A percentile compares a stretch with the other conserved stretches of the same genome.
phyloP scores from a whole-genome alignment of 2,797 vertebrate genomes.

The Malurus splendens region DNA sequence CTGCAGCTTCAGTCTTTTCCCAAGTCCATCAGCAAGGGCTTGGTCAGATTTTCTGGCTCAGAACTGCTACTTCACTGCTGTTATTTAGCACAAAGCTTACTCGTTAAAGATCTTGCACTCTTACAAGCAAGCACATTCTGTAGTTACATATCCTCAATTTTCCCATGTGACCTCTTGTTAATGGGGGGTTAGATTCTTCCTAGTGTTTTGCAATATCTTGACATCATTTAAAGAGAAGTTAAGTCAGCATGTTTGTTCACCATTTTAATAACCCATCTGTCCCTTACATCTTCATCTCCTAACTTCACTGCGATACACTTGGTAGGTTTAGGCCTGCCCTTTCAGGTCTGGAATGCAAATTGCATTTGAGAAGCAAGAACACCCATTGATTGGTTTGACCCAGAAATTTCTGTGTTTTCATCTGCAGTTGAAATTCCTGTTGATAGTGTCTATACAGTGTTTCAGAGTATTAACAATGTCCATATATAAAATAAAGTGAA shows the following conservation, averaged over 20 bases:
- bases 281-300: not conserved
- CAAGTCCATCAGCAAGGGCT: not conserved
- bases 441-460: not conserved
- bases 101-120: not conserved
- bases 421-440: not conserved
- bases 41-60: not conserved
- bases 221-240: not conserved
- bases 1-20: not conserved
- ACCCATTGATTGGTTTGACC: not conserved
- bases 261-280: not conserved
- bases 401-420: not conserved
- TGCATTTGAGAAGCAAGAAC: not conserved
- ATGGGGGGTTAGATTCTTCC: not conserved
- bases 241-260: not conserved
- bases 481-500: not conserved
- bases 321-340: not conserved
- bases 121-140: not conserved
- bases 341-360: not conserved
- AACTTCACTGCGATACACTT: not conserved
- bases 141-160: not conserved
- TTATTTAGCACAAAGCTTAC: not conserved
- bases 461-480: not conserved
- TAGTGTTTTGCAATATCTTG: not conserved
- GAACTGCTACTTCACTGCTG: not conserved
- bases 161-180: not conserved